phyloP scores from a whole-genome alignment of 2,888 invertebrate genomes.

The Buathra laborator region DNA sequence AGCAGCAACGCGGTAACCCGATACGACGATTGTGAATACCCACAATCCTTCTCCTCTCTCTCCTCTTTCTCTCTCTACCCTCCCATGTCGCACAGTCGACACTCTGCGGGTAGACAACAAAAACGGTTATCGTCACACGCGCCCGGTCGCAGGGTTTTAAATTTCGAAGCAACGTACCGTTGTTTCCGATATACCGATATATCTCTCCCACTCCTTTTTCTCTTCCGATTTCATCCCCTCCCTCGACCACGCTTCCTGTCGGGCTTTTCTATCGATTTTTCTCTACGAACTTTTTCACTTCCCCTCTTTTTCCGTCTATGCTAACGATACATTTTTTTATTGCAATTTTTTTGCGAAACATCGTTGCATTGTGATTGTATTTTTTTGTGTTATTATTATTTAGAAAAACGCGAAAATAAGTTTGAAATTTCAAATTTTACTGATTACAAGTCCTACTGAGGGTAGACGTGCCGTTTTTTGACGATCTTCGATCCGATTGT shows the following conservation, averaged over 20 bases:
- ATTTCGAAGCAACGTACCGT: slow-evolving; percentile 65
- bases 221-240: slow-evolving; percentile 5
- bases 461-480: too few relatives aligned
- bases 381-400: neutral
- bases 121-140: slow-evolving; percentile 68
- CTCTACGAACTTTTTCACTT: neutral
- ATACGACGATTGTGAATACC: slow-evolving; percentile 56
- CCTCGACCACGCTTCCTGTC: slow-evolving; percentile 45
- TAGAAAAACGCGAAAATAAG: neutral
- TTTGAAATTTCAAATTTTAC: neutral
- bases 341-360: neutral
- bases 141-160: slow-evolving; percentile 63
- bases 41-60: neutral
- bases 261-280: slow-evolving; percentile 33
- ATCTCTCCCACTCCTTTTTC: slow-evolving; percentile 15
- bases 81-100: slow-evolving; percentile 43
- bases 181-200: slow-evolving; percentile 66
- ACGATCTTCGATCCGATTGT: too few relatives aligned
- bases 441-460: too few relatives aligned
- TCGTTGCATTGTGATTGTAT: neutral
- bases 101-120: slow-evolving; percentile 66
- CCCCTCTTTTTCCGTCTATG: neutral
- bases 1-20: slow-evolving; percentile 57
- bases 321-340: neutral
- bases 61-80: neutral